Conservation (phyloP, 2,113 vertebrate genomes). For the Hippocampus comes region DNA sequence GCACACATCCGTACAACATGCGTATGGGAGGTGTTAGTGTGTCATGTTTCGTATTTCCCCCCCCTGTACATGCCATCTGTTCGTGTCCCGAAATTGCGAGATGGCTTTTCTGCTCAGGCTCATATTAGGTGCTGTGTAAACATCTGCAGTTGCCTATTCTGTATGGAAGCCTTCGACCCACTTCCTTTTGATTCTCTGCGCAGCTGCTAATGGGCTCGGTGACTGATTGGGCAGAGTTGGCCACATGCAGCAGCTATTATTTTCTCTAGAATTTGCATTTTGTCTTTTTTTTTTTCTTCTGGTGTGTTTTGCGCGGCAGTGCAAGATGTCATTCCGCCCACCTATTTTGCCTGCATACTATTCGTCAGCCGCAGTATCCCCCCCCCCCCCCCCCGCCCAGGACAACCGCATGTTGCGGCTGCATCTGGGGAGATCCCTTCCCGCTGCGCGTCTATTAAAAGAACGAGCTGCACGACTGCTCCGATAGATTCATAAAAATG, state of each 20-base stretch:
- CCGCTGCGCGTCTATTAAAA: conserved; percentile 29
- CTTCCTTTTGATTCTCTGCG: conserved; percentile 26
- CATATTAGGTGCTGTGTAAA: conserved; percentile 49
- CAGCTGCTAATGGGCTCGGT: conserved; percentile 11
- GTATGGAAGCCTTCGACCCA: conserved; percentile 47
- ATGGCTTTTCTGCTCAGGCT: conserved; percentile 30
- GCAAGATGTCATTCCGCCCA: background rate
- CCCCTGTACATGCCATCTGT: conserved; percentile 38
- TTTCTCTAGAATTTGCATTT: background rate
- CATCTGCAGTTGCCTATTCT: conserved; percentile 51
- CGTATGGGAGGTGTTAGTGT: conserved; percentile 19
- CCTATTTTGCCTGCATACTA: conserved; percentile 10
- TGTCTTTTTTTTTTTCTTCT: background rate
- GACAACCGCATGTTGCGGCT: conserved; percentile 26
- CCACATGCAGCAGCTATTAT: background rate
- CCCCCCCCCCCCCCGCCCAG: background rate
- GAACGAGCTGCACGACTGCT: conserved; percentile 22
- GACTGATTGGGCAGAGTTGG: conserved; percentile 8
- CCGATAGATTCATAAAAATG: conserved; percentile 20
- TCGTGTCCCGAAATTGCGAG: conserved; percentile 16
- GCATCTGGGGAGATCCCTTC: conserved; percentile 14
- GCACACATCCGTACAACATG: conserved; percentile 11
- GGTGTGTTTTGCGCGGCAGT: background rate
- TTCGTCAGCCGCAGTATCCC: conserved; percentile 23
- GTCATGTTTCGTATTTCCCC: conserved; percentile 34